These are phyloP conservation scores for Disparrhopalites patrizii DNA, from an alignment of 2,888 invertebrate species.

Conservation along the genomic window DNA sequence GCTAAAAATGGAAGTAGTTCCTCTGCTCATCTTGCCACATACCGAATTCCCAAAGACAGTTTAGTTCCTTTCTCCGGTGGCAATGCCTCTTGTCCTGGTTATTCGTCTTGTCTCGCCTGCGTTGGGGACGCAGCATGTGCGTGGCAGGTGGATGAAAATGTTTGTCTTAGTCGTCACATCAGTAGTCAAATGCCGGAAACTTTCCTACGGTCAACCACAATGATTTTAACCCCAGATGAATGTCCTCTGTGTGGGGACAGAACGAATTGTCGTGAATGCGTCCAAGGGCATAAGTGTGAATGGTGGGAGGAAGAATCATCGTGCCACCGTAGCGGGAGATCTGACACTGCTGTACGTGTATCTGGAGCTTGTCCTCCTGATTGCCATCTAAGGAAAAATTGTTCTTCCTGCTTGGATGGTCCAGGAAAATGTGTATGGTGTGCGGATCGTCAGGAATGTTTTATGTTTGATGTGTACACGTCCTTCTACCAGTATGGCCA, in stretches of 20 bases:
- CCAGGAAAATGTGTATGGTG: constrained; percentile 93
- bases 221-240: constrained; percentile 60
- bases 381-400: constrained; percentile 71
- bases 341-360: constrained; percentile 57
- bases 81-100: constrained; percentile 9
- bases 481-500: constrained; percentile 90
- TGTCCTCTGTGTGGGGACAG: constrained; percentile 86
- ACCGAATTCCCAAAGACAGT: constrained; percentile 26
- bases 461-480: constrained; percentile 92
- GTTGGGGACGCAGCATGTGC: constrained; percentile 40
- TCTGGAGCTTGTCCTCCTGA: constrained; percentile 70
- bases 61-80: constrained; percentile 11
- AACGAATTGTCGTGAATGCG: constrained; percentile 81
- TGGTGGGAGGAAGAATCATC: constrained; percentile 88
- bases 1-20: constrained; percentile 8
- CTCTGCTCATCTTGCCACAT: constrained; percentile 6
- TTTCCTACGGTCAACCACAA: not conserved
- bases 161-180: constrained; percentile 6
- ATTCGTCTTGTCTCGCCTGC: constrained; percentile 39
- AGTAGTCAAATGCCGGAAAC: constrained; percentile 10
- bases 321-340: constrained; percentile 72
- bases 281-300: constrained; percentile 69
- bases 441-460: constrained; percentile 82
- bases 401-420: constrained; percentile 77
- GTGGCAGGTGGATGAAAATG: constrained; percentile 32